A percentile compares a stretch with the other conserved stretches of the same genome.
phyloP scores from a whole-genome alignment of 1,140 invertebrate species.

The Drosophila parvula region DNA sequence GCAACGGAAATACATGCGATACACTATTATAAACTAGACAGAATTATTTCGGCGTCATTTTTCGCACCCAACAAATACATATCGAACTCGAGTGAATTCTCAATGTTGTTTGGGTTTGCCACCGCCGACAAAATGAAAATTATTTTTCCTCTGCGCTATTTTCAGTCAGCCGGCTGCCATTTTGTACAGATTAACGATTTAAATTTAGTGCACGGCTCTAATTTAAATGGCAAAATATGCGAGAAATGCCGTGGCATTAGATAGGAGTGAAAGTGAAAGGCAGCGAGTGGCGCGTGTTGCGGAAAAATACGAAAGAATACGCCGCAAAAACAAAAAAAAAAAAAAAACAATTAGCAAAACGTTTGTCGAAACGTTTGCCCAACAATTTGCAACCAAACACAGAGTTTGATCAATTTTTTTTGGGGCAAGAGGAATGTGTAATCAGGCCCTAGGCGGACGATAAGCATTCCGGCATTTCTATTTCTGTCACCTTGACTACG shows the following conservation, averaged over 20 bases:
- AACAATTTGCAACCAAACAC: slow-evolving; percentile 1
- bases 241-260: slow-evolving; percentile 59
- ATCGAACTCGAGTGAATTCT: slow-evolving; percentile 44
- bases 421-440: slow-evolving; percentile 51
- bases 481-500: slow-evolving; percentile 59
- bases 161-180: slow-evolving; percentile 54
- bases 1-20: slow-evolving; percentile 39
- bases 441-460: slow-evolving; percentile 36
- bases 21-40: slow-evolving; percentile 40
- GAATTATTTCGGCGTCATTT: slow-evolving; percentile 65
- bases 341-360: slow-evolving; percentile 8
- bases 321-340: too few species aligned
- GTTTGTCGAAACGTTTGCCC: slow-evolving; percentile 1
- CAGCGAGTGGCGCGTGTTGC: slow-evolving; percentile 33
- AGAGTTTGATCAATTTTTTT: slow-evolving; percentile 79
- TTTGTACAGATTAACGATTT: slow-evolving; percentile 71
- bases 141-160: slow-evolving; percentile 49
- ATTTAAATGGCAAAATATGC: slow-evolving; percentile 77
- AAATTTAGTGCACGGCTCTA: slow-evolving; percentile 70
- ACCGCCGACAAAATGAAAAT: slow-evolving; percentile 38
- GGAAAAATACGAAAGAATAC: neutral
- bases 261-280: slow-evolving; percentile 69
- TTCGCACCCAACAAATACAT: slow-evolving; percentile 52
- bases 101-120: slow-evolving; percentile 39
- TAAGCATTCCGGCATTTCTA: slow-evolving; percentile 37